Evolutionary conservation across 2,888 invertebrate genomes (phyloP).

Genomic region (Opisthograptis luteolata): DNA sequence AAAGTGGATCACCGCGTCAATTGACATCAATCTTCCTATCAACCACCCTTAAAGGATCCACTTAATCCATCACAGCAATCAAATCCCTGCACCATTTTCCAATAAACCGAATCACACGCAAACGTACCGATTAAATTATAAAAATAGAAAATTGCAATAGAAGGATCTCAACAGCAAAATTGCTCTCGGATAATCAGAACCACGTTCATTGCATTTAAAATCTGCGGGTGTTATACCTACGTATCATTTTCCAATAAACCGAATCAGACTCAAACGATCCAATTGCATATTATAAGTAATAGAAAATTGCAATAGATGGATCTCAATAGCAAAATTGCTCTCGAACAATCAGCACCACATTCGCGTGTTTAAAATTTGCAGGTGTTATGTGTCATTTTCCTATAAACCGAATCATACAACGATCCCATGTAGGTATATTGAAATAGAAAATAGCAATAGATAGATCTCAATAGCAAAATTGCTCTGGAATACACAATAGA

Average conservation of each 20-base stretch:
- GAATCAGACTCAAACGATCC: slow-evolving; percentile 37
- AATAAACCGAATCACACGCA: slow-evolving; percentile 28
- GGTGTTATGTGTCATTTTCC: slow-evolving; percentile 64
- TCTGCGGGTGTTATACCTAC: too few relatives aligned
- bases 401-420: too few relatives aligned
- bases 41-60: background rate
- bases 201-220: too few relatives aligned
- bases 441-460: too few relatives aligned
- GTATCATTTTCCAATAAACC: too few relatives aligned
- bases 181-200: too few relatives aligned
- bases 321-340: slow-evolving; percentile 74
- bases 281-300: slow-evolving; percentile 58
- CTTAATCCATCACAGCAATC: slow-evolving; percentile 4
- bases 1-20: background rate
- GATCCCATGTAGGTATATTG: too few relatives aligned
- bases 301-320: slow-evolving; percentile 61
- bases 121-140: too few relatives aligned
- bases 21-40: slow-evolving; percentile 1
- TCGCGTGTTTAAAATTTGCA: slow-evolving; percentile 72
- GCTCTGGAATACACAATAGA: too few relatives aligned
- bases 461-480: too few relatives aligned
- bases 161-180: too few relatives aligned
- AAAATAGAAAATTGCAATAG: too few relatives aligned
- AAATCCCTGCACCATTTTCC: slow-evolving; percentile 34
- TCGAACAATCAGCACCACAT: slow-evolving; percentile 63